Base-by-base conservation (phyloP, 2,888 invertebrate genomes). In the Callyntrura guangdongensis region DNA sequence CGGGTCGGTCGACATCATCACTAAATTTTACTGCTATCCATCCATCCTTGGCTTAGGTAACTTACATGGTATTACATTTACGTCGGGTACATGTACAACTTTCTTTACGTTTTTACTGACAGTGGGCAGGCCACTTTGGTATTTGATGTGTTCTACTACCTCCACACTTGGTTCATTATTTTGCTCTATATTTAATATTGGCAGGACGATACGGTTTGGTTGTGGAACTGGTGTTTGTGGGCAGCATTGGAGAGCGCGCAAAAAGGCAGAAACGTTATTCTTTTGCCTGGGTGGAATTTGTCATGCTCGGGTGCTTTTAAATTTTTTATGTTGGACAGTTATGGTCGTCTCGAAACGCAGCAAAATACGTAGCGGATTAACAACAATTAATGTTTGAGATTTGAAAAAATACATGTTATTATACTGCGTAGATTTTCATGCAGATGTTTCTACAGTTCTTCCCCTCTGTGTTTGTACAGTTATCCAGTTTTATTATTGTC, bases 21-120 rank as follows among this genome's bases (percentile, higher is more conserved):
- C 45, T 20, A 87, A 22, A n/a, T 72, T 89, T 79, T 85, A 85
- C 90, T 85, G 85, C 81, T 90, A 90, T 90, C 86, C 83, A 81
- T 74, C 25, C 59, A 89, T 87, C 86, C 86, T 91, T 91, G 91
- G 91, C 83, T 87, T 87, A 91, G 91, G 91, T 91, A 91, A 91
- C 91, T 86, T 91, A 91, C 91, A 77, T 79, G 25, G 20, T 36
- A 22, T 61, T 22, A 61, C 20, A 17, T 59, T 64, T 74, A 9
- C 12, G 45, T 36, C 20, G 47, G n/a, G 47, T 74, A 74, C 74
- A 47, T 47, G 47, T 74, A 74, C 74, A 47, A 47, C 49, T 74
- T 45, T 74, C 61, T 22, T 61, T 17, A 8, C 11, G 61, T 22
- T 61, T 59, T 17, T n/a, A 17, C 8, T 5, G 9, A 20, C 20